Evolutionary conservation across 2,888 invertebrate species (phyloP).

Genomic region (Ethmia dodecea): DNA sequence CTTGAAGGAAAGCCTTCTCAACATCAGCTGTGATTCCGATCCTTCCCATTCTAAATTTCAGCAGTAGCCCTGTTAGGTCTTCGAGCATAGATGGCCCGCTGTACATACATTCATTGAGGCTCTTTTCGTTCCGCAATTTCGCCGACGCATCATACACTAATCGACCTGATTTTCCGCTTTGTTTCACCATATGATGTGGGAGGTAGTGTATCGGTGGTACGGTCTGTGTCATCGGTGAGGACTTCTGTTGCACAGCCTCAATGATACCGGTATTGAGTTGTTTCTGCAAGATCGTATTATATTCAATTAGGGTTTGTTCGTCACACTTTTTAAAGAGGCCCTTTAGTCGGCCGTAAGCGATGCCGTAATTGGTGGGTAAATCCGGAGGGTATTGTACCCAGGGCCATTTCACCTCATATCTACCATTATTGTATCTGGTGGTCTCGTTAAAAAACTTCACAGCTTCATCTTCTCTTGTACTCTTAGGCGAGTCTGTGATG

Average conservation of each 20-base stretch:
- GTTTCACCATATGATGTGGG: neutral
- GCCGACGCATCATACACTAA: too few relatives aligned
- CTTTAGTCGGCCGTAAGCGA: constrained; percentile 14
- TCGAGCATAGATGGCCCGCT: too few relatives aligned
- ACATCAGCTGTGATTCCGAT: too few relatives aligned
- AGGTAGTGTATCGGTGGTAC: neutral
- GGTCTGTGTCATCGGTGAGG: neutral
- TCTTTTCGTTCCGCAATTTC: too few relatives aligned
- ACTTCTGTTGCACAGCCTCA: neutral
- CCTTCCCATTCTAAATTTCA: too few relatives aligned
- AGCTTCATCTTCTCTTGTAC: too few relatives aligned
- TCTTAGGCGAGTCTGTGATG: too few relatives aligned
- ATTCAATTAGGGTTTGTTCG: neutral
- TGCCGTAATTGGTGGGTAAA: constrained; percentile 14
- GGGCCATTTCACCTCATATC: constrained; percentile 19
- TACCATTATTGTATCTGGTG: constrained; percentile 4
- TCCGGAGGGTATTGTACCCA: constrained; percentile 16
- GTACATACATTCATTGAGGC: too few relatives aligned
- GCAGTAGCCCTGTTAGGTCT: too few relatives aligned
- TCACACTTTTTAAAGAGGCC: constrained; percentile 6
- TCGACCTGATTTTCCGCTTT: neutral
- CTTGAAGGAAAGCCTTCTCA: too few relatives aligned
- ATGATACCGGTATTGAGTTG: neutral
- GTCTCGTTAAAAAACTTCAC: too few relatives aligned
- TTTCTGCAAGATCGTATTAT: neutral